Evolutionary conservation across 1,140 invertebrate species (phyloP).

Genomic region (Antheraea pernyi): DNA sequence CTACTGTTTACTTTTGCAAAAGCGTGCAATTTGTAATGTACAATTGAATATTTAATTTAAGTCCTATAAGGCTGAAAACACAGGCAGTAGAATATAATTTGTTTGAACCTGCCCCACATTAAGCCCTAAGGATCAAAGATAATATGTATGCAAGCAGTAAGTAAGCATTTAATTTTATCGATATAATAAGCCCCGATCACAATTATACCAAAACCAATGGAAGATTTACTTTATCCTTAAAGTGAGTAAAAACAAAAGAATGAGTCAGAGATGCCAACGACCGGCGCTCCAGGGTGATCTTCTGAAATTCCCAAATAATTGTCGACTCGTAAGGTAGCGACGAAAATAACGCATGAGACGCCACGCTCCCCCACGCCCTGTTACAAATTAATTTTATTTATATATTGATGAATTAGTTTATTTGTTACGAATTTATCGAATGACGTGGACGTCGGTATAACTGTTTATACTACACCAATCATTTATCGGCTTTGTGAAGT

Average conservation of each 20-base stretch:
- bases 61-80: not conserved
- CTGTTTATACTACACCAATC: not conserved
- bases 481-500: not conserved
- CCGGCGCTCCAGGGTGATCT: slow-evolving; percentile 70
- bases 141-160: too few species aligned
- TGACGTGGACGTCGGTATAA: not conserved
- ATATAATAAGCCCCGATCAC: not conserved
- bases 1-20: not conserved
- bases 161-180: not conserved
- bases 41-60: not conserved
- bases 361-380: slow-evolving; percentile 44
- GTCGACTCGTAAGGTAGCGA: slow-evolving; percentile 68
- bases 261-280: slow-evolving; percentile 71
- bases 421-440: slow-evolving; percentile 43
- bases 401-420: slow-evolving; percentile 66
- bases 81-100: not conserved
- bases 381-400: slow-evolving; percentile 73
- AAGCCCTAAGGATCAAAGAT: not conserved
- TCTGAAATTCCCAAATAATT: slow-evolving; percentile 75
- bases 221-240: slow-evolving; percentile 5
- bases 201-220: not conserved
- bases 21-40: not conserved
- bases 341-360: slow-evolving; percentile 64
- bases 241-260: slow-evolving; percentile 60
- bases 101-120: not conserved